These are phyloP conservation scores for Galaxias olidus DNA, from an alignment of 2,797 vertebrate species.

Conservation along the genomic window DNA sequence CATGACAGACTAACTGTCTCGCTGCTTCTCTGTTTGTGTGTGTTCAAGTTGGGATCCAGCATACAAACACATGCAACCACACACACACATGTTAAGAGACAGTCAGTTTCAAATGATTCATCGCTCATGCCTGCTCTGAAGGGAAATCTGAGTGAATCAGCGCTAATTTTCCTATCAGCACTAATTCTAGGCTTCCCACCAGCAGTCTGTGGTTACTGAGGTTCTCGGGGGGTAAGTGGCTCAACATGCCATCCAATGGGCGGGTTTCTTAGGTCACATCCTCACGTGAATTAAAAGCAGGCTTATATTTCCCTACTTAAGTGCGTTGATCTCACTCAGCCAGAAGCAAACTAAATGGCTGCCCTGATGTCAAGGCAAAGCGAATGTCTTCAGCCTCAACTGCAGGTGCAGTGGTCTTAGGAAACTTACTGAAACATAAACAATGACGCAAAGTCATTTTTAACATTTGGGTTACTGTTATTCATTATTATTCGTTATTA, in stretches of 20 bases:
- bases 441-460: too few species aligned
- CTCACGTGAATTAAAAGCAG: conserved; percentile 78
- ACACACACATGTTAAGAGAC: conserved; percentile 30
- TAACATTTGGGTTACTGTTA: too few species aligned
- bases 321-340: conserved; percentile 69
- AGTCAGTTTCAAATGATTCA: conserved; percentile 59
- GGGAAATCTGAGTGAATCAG: conserved; percentile 67
- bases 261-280: conserved; percentile 80
- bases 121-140: conserved; percentile 42
- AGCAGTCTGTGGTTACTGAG: conserved; percentile 57
- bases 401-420: conserved; percentile 33
- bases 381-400: conserved; percentile 16
- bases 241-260: conserved; percentile 73
- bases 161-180: conserved; percentile 70
- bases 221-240: conserved; percentile 70
- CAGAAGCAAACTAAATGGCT: conserved; percentile 50
- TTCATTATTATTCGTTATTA: too few species aligned
- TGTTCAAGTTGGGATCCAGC: conserved; percentile 42
- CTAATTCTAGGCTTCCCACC: conserved; percentile 61
- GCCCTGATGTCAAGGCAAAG: conserved; percentile 41
- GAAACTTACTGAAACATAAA: conserved; percentile 15
- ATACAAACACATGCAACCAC: conserved; percentile 15
- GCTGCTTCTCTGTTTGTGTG: conserved; percentile 39
- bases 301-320: conserved; percentile 56
- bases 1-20: conserved; percentile 49